phyloP scores from a whole-genome alignment of 2,797 vertebrate species.

The Hylomyscus alleni region DNA sequence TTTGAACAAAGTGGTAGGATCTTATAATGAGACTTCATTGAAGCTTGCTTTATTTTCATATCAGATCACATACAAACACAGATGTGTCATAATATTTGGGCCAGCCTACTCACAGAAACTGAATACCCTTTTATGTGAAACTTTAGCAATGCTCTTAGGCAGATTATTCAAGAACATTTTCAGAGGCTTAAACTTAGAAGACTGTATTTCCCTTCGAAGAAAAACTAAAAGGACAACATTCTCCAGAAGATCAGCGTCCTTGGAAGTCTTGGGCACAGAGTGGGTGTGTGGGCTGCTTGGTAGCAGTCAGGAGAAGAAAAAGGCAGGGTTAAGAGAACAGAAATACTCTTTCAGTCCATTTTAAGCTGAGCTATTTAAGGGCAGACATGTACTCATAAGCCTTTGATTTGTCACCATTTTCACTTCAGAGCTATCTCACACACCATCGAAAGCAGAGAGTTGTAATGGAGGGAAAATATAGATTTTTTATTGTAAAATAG shows the following conservation, averaged over 20 bases:
- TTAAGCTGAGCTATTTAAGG: not conserved
- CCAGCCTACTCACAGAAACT: not conserved
- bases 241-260: not conserved
- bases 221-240: not conserved
- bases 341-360: not conserved
- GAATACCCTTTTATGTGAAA: not conserved
- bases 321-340: not conserved
- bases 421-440: not conserved
- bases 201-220: not conserved
- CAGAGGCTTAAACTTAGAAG: not conserved
- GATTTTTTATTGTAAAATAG: not conserved
- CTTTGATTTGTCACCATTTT: slow-evolving; percentile 14
- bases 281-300: not conserved
- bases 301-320: not conserved
- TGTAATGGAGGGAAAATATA: not conserved
- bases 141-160: not conserved
- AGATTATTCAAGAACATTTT: not conserved
- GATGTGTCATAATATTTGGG: not conserved
- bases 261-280: not conserved
- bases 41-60: not conserved
- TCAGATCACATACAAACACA: not conserved
- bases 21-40: not conserved
- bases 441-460: not conserved
- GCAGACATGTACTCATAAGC: not conserved
- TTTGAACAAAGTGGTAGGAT: not conserved